Evolutionary conservation across 1,140 invertebrate genomes (phyloP), one percentile per base, ranked within the genome.

Genomic region (Anthonomus grandis): DNA sequence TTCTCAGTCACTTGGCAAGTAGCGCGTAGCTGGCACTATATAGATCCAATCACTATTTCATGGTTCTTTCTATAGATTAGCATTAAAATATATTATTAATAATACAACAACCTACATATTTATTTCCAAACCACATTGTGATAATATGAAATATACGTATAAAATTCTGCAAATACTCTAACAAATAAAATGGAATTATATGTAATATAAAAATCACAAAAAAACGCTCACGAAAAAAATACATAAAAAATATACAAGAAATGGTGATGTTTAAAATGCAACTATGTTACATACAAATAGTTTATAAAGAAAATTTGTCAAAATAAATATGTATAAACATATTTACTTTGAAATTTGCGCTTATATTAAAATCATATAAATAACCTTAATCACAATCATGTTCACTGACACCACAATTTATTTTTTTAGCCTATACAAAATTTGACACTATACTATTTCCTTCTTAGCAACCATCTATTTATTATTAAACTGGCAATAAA

Each of bases 401-500:
- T 8, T 47, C n/a, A 41, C 49, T 24, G 3, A 49, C 36, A 38
- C 36, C 47, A 24, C 27, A 51, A 13, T 9, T 8, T 48, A 34
- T 19, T 10, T 21, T 12, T 17, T 2, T 4, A 1, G 3, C 3
- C 31, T n/a, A n/a, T n/a, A n/a, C n/a, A n/a, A n/a, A n/a, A n/a
- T 31, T 45, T 22, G 3, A 4, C 42, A 6, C 3, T n/a, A 6
- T 4, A 5, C 24, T 53, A 55, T 13, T 55, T 37, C 18, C 17
- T 47, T 47, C 25, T 59, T n/a, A 49, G 13, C 4, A 52, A 3
- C 42, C 37, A 70, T 48, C 67, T 41, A 59, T 66, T 67, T 53
- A 78, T 60, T 27, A 79, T 59, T 57, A 74, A 69, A 57, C 76
- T 75, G 31, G 76, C 78, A 21, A 83, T 25, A 60, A 84, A 82